phyloP scores from a whole-genome alignment of 2,113 vertebrate species.

The Engraulis encrasicolus region DNA sequence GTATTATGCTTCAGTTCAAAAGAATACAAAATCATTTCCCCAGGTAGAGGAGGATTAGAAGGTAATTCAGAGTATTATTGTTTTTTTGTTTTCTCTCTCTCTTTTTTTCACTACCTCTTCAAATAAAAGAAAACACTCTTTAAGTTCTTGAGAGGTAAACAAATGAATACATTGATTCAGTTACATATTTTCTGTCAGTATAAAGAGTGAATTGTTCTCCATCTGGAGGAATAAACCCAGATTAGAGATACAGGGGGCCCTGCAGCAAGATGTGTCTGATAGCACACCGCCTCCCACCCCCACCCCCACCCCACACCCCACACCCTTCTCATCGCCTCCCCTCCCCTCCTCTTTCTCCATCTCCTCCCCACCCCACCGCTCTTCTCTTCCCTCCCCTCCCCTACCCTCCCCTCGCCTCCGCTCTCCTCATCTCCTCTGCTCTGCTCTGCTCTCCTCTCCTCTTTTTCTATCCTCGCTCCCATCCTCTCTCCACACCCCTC shows the following conservation, averaged over 20 bases:
- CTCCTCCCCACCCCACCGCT: too few relatives aligned
- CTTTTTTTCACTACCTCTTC: not conserved
- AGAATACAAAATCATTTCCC: constrained; percentile 18
- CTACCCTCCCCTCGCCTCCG: too few relatives aligned
- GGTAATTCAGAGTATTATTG: not conserved
- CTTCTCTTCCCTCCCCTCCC: too few relatives aligned
- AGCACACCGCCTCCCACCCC: not conserved
- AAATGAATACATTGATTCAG: not conserved
- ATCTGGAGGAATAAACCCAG: constrained; percentile 4
- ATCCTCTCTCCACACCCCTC: too few relatives aligned
- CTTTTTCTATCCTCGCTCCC: too few relatives aligned
- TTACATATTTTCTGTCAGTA: not conserved
- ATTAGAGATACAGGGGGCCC: constrained; percentile 1
- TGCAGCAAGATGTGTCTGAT: constrained; percentile 12
- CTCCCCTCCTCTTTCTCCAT: too few relatives aligned
- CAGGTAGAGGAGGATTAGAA: not conserved
- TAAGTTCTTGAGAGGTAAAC: not conserved
- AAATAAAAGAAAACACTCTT: not conserved
- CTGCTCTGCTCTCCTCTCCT: too few relatives aligned
- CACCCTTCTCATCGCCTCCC: not conserved
- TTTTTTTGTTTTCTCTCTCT: too few relatives aligned
- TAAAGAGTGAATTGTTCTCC: constrained; percentile 11
- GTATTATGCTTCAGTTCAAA: constrained; percentile 30
- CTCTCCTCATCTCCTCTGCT: too few relatives aligned
- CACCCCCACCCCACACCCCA: not conserved